Conservation (phyloP, 2,113 vertebrate genomes). For the Tonatia bakeri region DNA sequence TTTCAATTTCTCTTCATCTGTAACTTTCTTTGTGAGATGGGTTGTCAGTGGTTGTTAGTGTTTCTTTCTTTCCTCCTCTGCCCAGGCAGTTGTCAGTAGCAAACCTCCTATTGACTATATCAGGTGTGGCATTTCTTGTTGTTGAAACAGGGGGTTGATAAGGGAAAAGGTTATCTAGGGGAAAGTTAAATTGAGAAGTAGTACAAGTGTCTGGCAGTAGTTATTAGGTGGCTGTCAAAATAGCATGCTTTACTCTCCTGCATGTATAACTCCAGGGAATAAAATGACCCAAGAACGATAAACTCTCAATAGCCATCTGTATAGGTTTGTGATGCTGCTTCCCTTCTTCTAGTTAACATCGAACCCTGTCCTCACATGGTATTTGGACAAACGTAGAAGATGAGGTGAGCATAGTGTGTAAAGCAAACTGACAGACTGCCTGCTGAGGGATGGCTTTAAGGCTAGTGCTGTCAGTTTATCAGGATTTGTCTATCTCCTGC, state of each 20-base stretch:
- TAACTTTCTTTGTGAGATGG: background rate
- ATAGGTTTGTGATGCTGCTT: constrained; percentile 39
- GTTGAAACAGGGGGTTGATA: background rate
- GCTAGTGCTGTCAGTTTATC: constrained; percentile 24
- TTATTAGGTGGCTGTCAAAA: constrained; percentile 55
- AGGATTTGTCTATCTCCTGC: background rate
- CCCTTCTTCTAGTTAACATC: constrained; percentile 36
- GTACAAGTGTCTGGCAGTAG: constrained; percentile 27
- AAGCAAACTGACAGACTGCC: constrained; percentile 36
- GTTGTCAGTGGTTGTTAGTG: background rate
- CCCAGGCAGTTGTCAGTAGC: constrained; percentile 11
- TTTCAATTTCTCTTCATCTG: background rate
- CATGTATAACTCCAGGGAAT: constrained; percentile 36
- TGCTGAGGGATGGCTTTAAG: constrained; percentile 26
- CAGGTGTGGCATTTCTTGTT: constrained; percentile 12
- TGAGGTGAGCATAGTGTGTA: constrained; percentile 30
- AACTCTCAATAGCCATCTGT: constrained; percentile 59
- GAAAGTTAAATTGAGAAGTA: constrained; percentile 33
- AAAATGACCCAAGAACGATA: constrained; percentile 58
- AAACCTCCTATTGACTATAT: background rate
- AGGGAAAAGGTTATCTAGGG: constrained; percentile 14
- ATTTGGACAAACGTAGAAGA: constrained; percentile 48
- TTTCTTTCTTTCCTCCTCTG: constrained; percentile 38
- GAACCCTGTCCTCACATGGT: constrained; percentile 29
- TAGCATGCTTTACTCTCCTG: constrained; percentile 18